phyloP scores from a whole-genome alignment of 2,113 vertebrate genomes.

The Oriolus oriolus region DNA sequence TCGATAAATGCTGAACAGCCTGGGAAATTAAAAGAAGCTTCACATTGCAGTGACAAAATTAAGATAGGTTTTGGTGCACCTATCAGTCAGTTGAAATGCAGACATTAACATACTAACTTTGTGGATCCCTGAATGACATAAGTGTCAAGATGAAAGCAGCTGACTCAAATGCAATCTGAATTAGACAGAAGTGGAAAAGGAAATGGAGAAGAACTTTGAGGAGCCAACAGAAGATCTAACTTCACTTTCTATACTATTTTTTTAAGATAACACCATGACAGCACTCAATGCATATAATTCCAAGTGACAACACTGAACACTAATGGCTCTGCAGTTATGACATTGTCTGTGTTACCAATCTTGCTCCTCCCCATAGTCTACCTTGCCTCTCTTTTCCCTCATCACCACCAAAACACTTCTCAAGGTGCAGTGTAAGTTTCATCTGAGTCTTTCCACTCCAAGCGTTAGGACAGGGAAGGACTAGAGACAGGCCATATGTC shows the following conservation, averaged over 20 bases:
- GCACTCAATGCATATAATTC: not conserved
- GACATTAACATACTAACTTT: not conserved
- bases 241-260: not conserved
- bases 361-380: not conserved
- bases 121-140: conserved; percentile 4
- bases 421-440: not conserved
- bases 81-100: conserved; percentile 9
- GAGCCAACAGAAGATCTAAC: not conserved
- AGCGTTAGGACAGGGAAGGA: not conserved
- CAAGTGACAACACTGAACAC: not conserved
- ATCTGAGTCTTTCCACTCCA: not conserved
- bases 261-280: not conserved
- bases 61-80: conserved; percentile 14
- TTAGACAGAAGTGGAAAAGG: not conserved
- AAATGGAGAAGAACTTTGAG: not conserved
- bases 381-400: not conserved
- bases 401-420: not conserved
- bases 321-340: not conserved
- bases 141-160: conserved; percentile 27
- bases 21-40: conserved; percentile 5
- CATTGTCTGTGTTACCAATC: not conserved
- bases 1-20: not conserved
- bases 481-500: not conserved
- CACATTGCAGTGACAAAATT: not conserved
- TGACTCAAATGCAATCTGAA: conserved; percentile 34